Evolutionary conservation across 2,797 vertebrate species (phyloP).

Genomic region (Coregonus ussuriensis): DNA sequence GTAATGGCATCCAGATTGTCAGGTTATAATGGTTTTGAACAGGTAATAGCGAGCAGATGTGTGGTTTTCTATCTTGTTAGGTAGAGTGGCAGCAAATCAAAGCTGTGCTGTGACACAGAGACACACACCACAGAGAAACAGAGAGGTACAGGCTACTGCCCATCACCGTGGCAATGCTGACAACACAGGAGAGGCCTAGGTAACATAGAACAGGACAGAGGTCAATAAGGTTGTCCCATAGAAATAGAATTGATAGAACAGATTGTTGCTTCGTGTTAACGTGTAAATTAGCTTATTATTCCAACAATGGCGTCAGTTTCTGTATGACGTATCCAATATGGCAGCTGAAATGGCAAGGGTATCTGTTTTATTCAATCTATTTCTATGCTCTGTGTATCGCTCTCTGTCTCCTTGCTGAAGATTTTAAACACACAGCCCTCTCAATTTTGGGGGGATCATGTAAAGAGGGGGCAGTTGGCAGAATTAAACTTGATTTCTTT

Average conservation of each 20-base stretch:
- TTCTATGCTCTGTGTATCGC: conserved; percentile 1
- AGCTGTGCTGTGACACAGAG: conserved; percentile 23
- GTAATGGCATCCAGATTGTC: conserved; percentile 39
- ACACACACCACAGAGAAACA: conserved; percentile 6
- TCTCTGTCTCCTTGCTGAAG: neutral
- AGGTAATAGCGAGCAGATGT: conserved; percentile 11
- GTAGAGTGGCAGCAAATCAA: conserved; percentile 20
- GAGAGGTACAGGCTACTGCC: neutral
- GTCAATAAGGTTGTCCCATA: neutral
- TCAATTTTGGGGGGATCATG: conserved; percentile 10
- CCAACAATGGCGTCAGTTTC: neutral
- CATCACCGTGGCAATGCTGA: conserved; percentile 7
- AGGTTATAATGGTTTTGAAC: conserved; percentile 28
- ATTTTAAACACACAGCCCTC: conserved; percentile 3
- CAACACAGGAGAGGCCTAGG: neutral
- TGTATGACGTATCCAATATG: neutral
- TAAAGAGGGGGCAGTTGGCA: conserved; percentile 40
- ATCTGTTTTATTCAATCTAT: neutral
- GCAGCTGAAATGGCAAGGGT: neutral
- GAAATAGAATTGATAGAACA: neutral
- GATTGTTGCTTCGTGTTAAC: neutral
- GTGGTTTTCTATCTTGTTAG: conserved; percentile 11
- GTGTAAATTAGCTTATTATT: conserved; percentile 7
- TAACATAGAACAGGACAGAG: neutral
- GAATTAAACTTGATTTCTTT: conserved; percentile 62